phyloP scores from a whole-genome alignment of 2,888 invertebrate species.

The Ellobium chinense region DNA sequence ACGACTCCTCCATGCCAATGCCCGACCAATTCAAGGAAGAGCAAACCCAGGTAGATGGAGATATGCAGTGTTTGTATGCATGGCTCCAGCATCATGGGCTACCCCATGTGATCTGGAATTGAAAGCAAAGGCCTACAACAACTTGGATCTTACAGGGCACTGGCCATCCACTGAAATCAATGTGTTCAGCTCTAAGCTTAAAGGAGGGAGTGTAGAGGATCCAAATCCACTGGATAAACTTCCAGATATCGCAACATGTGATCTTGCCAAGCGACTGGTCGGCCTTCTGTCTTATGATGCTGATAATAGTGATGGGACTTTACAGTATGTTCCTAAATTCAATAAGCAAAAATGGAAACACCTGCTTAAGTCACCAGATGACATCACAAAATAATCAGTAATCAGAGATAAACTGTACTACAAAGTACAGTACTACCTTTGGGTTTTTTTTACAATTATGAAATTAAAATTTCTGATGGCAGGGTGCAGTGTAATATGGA shows the following conservation, averaged over 20 bases:
- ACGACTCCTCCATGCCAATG: constrained; percentile 70
- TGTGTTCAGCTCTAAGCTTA: constrained; percentile 46
- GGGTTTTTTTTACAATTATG: no score
- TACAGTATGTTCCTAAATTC: constrained; percentile 16
- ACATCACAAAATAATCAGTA: no score
- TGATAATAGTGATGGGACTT: constrained; percentile 7
- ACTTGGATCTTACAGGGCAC: constrained; percentile 61
- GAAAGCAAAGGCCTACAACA: constrained; percentile 62
- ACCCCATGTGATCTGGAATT: constrained; percentile 55
- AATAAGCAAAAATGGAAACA: neutral
- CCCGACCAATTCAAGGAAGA: constrained; percentile 61
- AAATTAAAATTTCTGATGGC: no score
- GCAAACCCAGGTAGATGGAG: constrained; percentile 66
- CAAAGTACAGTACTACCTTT: no score
- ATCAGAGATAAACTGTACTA: no score
- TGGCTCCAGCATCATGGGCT: constrained; percentile 73
- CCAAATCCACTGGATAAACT: constrained; percentile 39
- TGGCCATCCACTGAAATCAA: constrained; percentile 67
- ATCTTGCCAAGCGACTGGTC: constrained; percentile 49
- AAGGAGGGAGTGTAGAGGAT: constrained; percentile 5
- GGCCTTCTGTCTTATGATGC: constrained; percentile 49
- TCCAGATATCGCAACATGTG: constrained; percentile 53
- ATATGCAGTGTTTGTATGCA: constrained; percentile 68
- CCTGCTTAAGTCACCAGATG: no score
- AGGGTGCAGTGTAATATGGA: no score